Evolutionary conservation across 2,888 invertebrate genomes (phyloP).

Genomic region (Drosophila nr. perissopoda): DNA sequence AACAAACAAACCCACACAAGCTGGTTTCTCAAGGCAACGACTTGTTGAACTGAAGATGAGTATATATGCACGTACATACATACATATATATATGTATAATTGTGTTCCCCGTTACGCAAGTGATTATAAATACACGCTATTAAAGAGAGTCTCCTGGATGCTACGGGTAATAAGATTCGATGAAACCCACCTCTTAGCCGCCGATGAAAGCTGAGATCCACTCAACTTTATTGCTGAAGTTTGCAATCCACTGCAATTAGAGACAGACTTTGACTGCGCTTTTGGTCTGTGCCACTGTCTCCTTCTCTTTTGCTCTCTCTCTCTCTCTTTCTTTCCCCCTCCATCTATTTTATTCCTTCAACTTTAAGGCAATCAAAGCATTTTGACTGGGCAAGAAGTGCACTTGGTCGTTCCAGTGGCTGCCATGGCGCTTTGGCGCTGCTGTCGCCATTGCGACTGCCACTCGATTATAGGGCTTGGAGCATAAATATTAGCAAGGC

Average conservation of each 20-base stretch:
- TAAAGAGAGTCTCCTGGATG: background rate
- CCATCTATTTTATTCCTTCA: slow-evolving; percentile 14
- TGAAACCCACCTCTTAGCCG: slow-evolving; percentile 12
- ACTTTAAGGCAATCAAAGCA: slow-evolving; percentile 61
- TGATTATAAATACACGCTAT: background rate
- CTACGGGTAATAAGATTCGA: slow-evolving; percentile 18
- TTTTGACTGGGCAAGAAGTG: slow-evolving; percentile 54
- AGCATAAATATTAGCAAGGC: slow-evolving; percentile 77
- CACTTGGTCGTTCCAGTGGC: slow-evolving; percentile 38
- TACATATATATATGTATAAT: background rate
- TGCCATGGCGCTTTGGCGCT: background rate
- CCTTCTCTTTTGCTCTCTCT: background rate
- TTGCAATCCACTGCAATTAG: slow-evolving; percentile 40
- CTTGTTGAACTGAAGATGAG: background rate
- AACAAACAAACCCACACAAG: background rate
- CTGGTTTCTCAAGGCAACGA: too few species aligned
- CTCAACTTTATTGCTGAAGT: slow-evolving; percentile 58
- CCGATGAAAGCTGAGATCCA: slow-evolving; percentile 30
- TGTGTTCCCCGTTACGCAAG: background rate
- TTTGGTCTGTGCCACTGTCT: background rate
- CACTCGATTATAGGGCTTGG: slow-evolving; percentile 58
- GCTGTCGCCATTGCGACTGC: slow-evolving; percentile 24
- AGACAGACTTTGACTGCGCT: slow-evolving; percentile 25
- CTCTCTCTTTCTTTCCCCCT: background rate
- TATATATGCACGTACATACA: background rate